Conservation (phyloP, 1,140 invertebrate genomes). For the Drosophila seguyi region DNA sequence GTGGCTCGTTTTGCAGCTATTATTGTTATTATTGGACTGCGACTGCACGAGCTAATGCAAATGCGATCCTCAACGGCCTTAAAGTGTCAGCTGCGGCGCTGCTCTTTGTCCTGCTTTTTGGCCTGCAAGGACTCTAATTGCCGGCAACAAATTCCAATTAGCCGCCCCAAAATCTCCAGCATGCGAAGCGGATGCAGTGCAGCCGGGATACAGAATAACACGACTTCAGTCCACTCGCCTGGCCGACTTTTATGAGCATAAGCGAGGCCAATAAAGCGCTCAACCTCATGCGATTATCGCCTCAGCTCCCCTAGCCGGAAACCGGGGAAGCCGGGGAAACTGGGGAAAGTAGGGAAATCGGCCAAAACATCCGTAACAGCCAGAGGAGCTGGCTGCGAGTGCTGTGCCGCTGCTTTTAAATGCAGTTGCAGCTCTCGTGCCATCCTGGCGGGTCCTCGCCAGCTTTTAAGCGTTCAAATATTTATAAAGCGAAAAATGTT, state of each 20-base stretch:
- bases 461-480: slow-evolving; percentile 79
- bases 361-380: slow-evolving; percentile 25
- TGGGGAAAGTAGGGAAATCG: slow-evolving; percentile 29
- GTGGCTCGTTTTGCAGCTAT: slow-evolving; percentile 31
- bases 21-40: slow-evolving; percentile 39
- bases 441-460: slow-evolving; percentile 28
- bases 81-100: slow-evolving; percentile 62
- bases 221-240: slow-evolving; percentile 16
- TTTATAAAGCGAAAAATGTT: slow-evolving; percentile 75
- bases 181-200: slow-evolving; percentile 21
- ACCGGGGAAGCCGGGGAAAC: slow-evolving; percentile 1
- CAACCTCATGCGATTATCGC: slow-evolving; percentile 59
- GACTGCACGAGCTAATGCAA: slow-evolving; percentile 37
- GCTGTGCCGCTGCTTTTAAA: slow-evolving; percentile 15
- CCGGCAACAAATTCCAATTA: slow-evolving; percentile 64
- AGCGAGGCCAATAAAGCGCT: slow-evolving; percentile 50
- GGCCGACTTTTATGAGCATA: slow-evolving; percentile 53
- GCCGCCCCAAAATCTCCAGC: slow-evolving; percentile 42
- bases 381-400: slow-evolving; percentile 9
- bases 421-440: slow-evolving; percentile 28
- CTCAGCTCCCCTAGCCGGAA: slow-evolving; percentile 22
- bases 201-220: slow-evolving; percentile 2
- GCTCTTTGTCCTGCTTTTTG: slow-evolving; percentile 47
- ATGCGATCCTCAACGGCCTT: slow-evolving; percentile 63
- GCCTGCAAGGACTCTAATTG: slow-evolving; percentile 55